Evolutionary conservation across 2,113 vertebrate species (phyloP).

Genomic region (Labrus mixtus): DNA sequence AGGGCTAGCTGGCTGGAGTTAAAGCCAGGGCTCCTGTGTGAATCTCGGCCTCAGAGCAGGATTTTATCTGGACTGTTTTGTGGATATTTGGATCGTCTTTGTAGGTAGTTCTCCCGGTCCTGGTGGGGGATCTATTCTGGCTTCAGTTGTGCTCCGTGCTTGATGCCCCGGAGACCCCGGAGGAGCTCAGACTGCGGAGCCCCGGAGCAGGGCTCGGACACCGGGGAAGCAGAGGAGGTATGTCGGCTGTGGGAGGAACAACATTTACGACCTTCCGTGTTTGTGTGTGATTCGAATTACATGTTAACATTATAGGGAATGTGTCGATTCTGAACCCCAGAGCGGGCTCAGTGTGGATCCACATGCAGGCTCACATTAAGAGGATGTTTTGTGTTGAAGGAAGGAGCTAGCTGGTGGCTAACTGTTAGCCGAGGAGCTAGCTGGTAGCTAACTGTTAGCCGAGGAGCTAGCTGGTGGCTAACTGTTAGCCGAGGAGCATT

Average conservation of each 20-base stretch:
- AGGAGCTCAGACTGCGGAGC: constrained; percentile 57
- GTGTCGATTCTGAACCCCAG: rapidly evolving
- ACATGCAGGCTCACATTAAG: background rate
- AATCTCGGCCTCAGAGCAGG: background rate
- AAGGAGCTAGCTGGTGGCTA: constrained; percentile 49
- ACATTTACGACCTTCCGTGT: no score
- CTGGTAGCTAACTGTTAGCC: constrained; percentile 48
- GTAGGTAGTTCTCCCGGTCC: background rate
- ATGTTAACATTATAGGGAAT: rapidly evolving
- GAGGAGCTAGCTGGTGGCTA: constrained; percentile 48
- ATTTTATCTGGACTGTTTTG: background rate
- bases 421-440: constrained; percentile 54
- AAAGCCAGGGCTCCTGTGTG: background rate
- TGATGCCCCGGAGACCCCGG: constrained; percentile 69
- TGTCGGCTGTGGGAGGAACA: constrained; percentile 6
- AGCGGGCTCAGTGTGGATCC: background rate
- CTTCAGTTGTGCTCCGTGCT: constrained; percentile 18
- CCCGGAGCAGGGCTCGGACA: constrained; percentile 61
- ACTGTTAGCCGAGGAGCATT: constrained; percentile 62
- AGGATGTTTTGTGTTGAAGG: constrained; percentile 32
- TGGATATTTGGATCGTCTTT: background rate
- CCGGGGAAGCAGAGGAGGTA: constrained; percentile 70
- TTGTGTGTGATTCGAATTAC: rapidly evolving
- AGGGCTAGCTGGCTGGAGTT: constrained; percentile 3
- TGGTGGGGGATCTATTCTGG: background rate